A percentile compares a stretch with the other conserved stretches of the same genome.
Conservation (phyloP, 1,140 invertebrate species). For the Bombus sylvicola region DNA sequence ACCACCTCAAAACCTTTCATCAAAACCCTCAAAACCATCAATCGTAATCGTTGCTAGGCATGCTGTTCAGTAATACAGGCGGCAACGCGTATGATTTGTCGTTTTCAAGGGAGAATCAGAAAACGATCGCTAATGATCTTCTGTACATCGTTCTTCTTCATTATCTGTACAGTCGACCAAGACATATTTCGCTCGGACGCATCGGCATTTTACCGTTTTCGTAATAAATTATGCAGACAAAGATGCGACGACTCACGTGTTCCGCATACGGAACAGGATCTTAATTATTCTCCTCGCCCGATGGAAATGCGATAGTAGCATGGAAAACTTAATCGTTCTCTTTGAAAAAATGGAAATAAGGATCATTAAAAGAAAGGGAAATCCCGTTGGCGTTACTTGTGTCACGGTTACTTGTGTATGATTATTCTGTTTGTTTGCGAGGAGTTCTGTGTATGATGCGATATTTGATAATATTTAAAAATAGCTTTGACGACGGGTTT, state of each 20-base stretch:
- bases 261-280: slow-evolving; percentile 30
- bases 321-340: slow-evolving; percentile 5
- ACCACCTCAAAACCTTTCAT: too few species aligned
- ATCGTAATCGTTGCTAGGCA: too few species aligned
- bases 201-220: slow-evolving; percentile 31
- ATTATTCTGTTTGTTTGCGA: not conserved
- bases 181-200: slow-evolving; percentile 20
- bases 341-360: not conserved
- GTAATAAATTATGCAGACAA: slow-evolving; percentile 43
- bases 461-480: too few species aligned
- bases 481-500: too few species aligned
- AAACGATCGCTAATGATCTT: not conserved
- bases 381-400: not conserved
- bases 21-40: too few species aligned
- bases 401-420: not conserved
- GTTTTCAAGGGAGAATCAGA: not conserved
- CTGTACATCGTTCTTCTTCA: slow-evolving; percentile 21
- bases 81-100: not conserved
- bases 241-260: not conserved
- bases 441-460: too few species aligned
- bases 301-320: not conserved
- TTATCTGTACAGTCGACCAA: slow-evolving; percentile 6
- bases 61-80: too few species aligned
- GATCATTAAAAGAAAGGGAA: not conserved
- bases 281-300: slow-evolving; percentile 22